These are phyloP conservation scores for Lepus europaeus DNA, from an alignment of 2,113 vertebrate genomes.

Conservation along the genomic window DNA sequence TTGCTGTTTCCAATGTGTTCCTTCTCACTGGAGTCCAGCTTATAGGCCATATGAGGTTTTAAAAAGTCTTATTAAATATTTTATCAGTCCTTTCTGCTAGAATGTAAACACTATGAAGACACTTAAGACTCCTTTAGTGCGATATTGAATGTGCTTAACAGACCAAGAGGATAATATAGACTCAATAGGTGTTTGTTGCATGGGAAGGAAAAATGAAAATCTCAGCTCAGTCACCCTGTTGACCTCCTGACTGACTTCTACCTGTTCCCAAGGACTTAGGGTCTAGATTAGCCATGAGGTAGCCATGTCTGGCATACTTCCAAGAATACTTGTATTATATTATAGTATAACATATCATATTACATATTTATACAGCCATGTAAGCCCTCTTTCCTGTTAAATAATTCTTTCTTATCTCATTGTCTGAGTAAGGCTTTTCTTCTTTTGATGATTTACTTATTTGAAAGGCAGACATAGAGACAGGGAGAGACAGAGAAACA, in stretches of 20 bases:
- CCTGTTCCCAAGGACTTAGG: neutral
- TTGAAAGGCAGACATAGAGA: too few species aligned
- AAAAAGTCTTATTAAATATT: neutral
- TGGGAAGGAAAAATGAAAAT: neutral
- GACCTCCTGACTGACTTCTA: neutral
- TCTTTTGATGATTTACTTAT: too few species aligned
- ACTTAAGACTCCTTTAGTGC: conserved; percentile 6
- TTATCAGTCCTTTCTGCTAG: conserved; percentile 16
- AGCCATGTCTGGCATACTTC: neutral
- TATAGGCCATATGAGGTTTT: neutral
- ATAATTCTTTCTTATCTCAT: conserved; percentile 17
- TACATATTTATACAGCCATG: neutral
- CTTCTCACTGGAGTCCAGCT: neutral
- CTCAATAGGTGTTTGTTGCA: neutral
- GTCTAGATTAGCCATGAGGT: neutral
- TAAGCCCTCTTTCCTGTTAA: neutral
- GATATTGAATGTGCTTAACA: neutral
- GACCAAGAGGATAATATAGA: neutral
- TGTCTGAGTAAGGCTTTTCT: neutral
- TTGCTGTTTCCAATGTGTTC: neutral
- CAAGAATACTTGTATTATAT: neutral
- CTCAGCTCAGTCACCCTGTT: neutral
- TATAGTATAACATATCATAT: neutral
- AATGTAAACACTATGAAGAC: conserved; percentile 9
- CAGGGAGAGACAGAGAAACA: too few species aligned